Conservation (phyloP, 2,797 vertebrate genomes). For the Rhinichthys osculus region DNA sequence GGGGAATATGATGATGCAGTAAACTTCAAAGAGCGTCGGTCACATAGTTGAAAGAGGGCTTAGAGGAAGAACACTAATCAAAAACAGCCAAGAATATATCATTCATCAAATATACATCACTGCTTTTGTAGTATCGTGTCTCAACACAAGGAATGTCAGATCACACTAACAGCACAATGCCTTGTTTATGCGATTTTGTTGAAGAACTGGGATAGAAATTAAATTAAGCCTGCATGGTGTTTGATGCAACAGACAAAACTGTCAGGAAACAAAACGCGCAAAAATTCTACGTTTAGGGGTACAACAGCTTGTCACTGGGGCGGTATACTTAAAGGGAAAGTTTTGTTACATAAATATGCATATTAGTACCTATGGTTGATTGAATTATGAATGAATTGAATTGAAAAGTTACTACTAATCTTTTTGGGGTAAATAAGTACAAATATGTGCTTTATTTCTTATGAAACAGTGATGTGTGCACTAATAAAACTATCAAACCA, state of each 20-base stretch:
- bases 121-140: background rate
- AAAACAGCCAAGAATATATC: background rate
- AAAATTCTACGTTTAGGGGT: background rate
- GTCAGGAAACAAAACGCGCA: background rate
- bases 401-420: background rate
- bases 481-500: background rate
- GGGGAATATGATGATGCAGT: background rate
- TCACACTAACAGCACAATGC: background rate
- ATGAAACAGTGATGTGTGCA: background rate
- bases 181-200: background rate
- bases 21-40: background rate
- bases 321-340: background rate
- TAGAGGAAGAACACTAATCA: background rate
- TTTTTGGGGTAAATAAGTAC: background rate
- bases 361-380: background rate
- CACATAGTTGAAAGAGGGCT: background rate
- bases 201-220: background rate
- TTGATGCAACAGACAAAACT: background rate
- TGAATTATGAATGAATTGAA: no score
- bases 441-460: background rate
- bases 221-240: background rate
- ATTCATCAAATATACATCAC: slow-evolving; percentile 4
- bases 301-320: background rate
- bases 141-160: slow-evolving; percentile 6
- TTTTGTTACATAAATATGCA: background rate